These are phyloP conservation scores for Heliocidaris tuberculata DNA, from an alignment of 35 echinoderm and acorn worm genomes.

Conservation along the genomic window DNA sequence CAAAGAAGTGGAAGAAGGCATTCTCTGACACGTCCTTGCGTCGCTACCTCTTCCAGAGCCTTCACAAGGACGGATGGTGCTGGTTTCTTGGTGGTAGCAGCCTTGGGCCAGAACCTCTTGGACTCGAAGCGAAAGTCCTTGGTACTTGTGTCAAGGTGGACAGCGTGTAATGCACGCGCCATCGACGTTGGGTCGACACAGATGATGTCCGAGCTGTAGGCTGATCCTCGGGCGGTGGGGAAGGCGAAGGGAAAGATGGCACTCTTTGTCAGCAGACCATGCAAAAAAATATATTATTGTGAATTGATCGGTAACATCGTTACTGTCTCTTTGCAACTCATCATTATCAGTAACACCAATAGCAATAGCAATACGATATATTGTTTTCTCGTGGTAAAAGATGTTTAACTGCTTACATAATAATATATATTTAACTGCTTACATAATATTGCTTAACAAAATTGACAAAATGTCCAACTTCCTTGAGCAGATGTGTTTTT, in stretches of 20 bases:
- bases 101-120: conserved; percentile 92
- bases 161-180: conserved; percentile 46
- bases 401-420: too few species aligned
- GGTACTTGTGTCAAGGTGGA: conserved; percentile 78
- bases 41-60: conserved; percentile 87
- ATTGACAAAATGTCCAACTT: too few species aligned
- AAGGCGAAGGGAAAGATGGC: conserved; percentile 44
- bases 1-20: conserved; percentile 82
- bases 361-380: too few species aligned
- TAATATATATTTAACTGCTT: too few species aligned
- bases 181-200: conserved; percentile 74
- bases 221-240: background rate
- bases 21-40: conserved; percentile 74
- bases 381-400: too few species aligned
- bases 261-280: conserved; percentile 39
- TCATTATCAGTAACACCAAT: too few species aligned
- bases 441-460: too few species aligned
- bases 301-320: background rate
- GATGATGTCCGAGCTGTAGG: conserved; percentile 54
- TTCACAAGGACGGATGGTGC: conserved; percentile 76
- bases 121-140: conserved; percentile 84
- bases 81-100: conserved; percentile 57
- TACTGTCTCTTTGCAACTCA: too few species aligned
- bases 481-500: background rate
- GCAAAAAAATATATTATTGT: background rate